Base-by-base conservation (phyloP, 2,797 vertebrate genomes). In the Chloroceryle amazona region DNA sequence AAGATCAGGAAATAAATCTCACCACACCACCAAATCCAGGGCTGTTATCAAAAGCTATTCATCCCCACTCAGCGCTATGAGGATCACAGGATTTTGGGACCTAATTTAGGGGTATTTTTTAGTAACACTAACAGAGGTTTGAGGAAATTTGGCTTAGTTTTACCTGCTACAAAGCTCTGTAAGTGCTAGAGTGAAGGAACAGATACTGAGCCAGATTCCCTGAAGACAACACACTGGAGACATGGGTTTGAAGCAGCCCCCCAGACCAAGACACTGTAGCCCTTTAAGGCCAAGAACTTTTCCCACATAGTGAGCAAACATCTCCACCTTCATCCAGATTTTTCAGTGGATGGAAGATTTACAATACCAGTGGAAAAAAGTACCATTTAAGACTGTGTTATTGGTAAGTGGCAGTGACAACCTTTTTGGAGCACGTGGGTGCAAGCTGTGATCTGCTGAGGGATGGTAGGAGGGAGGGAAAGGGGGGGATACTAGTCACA, bases 41-140 rank as follows among this genome's bases (percentile, higher is more conserved):
- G 42, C 58, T 49, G 72, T 49, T 90, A 79, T 86, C 75, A 25
- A 83, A 85, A 94, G 58, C 72, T 80, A 44, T 94, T 93, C 93
- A 78, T 90, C 90, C 78, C 68, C 3, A 6, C 88, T 82, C 89
- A 67, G 85, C 13, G 3, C 80, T 46, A 6, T 1, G 5, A 92
- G 87, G 91, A 96, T 96, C 94, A 95, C 86, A 96, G 92, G 92
- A 96, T 91, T 95, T 75, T 95, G 85, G 75, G 89, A 94, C 91
- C 85, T 96, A 95, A 97, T 95, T 96, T 84, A 95, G 28, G 25
- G 39, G 6, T 31, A 12, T 52, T 91, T 90, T 92, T 92, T 75
- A 89, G 93, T 55, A 91, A 95, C 91, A 73, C 87, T 90, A 91
- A 72, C 54, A 62, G 31, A 86, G 44, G 68, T 22, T 46, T 83